A percentile compares a stretch with the other conserved stretches of the same genome.
These are phyloP conservation scores for Euplagia quadripunctaria DNA, from an alignment of 2,888 invertebrate genomes.

Conservation along the genomic window DNA sequence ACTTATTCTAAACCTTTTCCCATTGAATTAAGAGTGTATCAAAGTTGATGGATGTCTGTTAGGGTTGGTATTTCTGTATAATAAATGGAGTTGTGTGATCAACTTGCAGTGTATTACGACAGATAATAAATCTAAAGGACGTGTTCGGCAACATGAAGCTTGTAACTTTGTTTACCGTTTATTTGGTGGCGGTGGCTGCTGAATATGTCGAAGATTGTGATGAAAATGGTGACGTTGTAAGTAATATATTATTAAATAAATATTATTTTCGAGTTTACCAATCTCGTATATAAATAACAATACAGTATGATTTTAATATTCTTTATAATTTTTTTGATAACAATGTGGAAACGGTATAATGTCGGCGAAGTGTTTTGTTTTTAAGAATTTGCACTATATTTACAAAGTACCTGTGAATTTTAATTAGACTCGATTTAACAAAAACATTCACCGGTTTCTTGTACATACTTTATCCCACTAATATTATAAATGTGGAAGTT, in stretches of 20 bases:
- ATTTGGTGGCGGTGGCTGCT: slow-evolving; percentile 31
- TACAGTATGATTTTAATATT: too few species aligned
- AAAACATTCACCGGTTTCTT: too few species aligned
- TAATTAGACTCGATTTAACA: too few species aligned
- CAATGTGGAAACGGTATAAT: too few species aligned
- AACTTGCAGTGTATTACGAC: slow-evolving; percentile 29
- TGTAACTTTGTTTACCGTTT: slow-evolving; percentile 39
- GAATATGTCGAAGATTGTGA: slow-evolving; percentile 38
- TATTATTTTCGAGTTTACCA: background rate
- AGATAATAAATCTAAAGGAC: slow-evolving; percentile 46
- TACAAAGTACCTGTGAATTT: too few species aligned
- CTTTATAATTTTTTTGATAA: too few species aligned
- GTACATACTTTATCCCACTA: too few species aligned
- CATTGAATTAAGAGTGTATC: slow-evolving; percentile 1
- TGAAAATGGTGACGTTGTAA: slow-evolving; percentile 25
- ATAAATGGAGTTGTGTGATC: slow-evolving; percentile 45
- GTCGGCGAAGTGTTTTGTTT: too few species aligned
- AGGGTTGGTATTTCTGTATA: slow-evolving; percentile 41
- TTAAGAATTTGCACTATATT: too few species aligned
- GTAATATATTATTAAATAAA: slow-evolving; percentile 1
- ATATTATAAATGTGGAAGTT: too few species aligned
- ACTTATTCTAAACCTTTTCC: slow-evolving; percentile 19
- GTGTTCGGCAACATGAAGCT: slow-evolving; percentile 42
- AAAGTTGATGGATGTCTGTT: background rate
- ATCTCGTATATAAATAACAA: too few species aligned